These are phyloP conservation scores for Aphis craccivora DNA, from an alignment of 1,140 invertebrate genomes.

Conservation along the genomic window DNA sequence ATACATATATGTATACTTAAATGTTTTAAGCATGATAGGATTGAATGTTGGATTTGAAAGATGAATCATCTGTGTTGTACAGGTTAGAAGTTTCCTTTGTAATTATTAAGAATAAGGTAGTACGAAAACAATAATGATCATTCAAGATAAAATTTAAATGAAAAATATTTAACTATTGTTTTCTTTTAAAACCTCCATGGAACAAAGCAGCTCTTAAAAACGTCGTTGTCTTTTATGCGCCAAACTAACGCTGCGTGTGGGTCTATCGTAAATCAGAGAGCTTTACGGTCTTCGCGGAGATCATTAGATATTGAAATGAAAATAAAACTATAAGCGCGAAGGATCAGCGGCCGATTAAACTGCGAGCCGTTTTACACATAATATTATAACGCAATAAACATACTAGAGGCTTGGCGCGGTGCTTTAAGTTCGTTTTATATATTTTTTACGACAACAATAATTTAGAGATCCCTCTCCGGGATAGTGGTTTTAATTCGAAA, in stretches of 20 bases:
- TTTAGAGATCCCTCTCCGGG: background rate
- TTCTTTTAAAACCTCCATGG: background rate
- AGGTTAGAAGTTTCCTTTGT: background rate
- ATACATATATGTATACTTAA: too few species aligned
- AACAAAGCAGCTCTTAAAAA: background rate
- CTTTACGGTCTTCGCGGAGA: background rate
- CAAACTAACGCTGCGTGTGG: background rate
- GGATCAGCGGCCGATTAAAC: background rate
- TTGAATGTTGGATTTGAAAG: background rate
- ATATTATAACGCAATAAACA: background rate
- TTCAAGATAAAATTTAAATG: background rate
- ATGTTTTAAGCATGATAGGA: too few species aligned
- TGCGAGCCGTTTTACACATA: background rate
- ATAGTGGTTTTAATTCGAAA: conserved; percentile 9
- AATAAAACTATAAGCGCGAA: background rate
- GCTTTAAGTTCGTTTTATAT: background rate
- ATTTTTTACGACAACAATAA: conserved; percentile 24
- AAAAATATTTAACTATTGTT: background rate
- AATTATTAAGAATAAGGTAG: background rate
- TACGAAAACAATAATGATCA: background rate
- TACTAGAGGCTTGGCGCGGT: background rate
- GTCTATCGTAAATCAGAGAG: background rate
- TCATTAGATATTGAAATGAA: background rate
- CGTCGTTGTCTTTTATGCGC: background rate
- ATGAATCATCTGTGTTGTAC: background rate